Evolutionary conservation across 2,888 invertebrate species (phyloP), one percentile per base, ranked within the genome.

Genomic region (Apomyelois bistriatella): DNA sequence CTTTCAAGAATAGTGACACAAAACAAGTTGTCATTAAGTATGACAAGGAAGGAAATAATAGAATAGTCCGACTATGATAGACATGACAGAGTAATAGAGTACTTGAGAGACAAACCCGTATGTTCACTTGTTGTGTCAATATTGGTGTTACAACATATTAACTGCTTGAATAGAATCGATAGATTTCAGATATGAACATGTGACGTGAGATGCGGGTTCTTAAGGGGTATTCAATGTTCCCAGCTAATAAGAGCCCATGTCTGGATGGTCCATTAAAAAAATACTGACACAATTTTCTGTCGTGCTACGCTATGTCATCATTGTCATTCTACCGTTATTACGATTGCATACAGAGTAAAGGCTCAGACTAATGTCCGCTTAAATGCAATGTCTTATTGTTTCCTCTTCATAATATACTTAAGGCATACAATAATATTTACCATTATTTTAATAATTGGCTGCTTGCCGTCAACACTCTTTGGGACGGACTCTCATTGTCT

Each of bases 51-150:
- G 32, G 7, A 32, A 32, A 32, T 35, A 46, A 1, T 32, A 35
- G n/a, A 46, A 51, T 42, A 51, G 42, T 42, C 30, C 17, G 35
- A 12, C 42, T 35, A n/a, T 35, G 41, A 51, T 22, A 22, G 37
- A 49, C 17, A 28, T 50, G 40, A 50, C 49, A 50, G 49, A 13
- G 16, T 48, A 58, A 58, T 52, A 22, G 46, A 46, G 43, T 51
- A 30, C 16, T 35, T 8, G 61, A 60, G 55, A 54, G 61, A 64
- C 64, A 59, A 54, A 54, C 64, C 64, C 64, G 61, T 61, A 64
- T 64, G 52, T 56, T 48, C 32, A n/a, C 36, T 52, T 57, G 54
- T 57, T 58, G 54, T 22, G 43, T 52, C 43, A 57, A 53, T 49
- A 58, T 54, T 60, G 42, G 37, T 56, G 52, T 48, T 35, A 54